Percentiles rank a stretch among this genome's conserved stretches.
Conservation (phyloP, 2,113 vertebrate genomes). For the Egretta garzetta region DNA sequence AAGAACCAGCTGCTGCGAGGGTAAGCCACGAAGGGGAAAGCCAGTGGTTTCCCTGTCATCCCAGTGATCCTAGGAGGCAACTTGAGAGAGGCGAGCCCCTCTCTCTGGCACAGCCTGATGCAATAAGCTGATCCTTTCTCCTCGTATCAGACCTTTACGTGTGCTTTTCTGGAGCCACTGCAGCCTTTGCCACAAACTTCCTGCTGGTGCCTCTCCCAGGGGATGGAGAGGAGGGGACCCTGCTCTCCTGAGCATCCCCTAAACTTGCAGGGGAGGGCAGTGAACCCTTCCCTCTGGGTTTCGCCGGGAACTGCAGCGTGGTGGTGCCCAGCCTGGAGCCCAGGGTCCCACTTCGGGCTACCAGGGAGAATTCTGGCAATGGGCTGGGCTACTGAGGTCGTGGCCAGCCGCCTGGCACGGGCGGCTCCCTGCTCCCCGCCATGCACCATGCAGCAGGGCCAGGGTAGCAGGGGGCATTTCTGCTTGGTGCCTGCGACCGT, state of each 20-base stretch:
- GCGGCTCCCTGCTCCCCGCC: neutral
- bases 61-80: neutral
- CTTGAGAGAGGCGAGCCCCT: neutral
- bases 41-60: neutral
- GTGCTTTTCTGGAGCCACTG: neutral
- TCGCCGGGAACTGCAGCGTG: neutral
- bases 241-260: neutral
- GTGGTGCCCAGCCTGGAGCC: neutral
- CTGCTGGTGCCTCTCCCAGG: neutral
- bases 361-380: neutral
- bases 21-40: neutral
- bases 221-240: neutral
- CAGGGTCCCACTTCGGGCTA: neutral
- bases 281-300: neutral
- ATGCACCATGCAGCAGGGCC: fast-evolving
- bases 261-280: neutral
- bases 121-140: neutral
- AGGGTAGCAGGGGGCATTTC: neutral
- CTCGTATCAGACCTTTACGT: neutral
- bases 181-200: neutral
- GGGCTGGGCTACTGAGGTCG: fast-evolving
- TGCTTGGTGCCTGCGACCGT: fast-evolving
- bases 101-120: neutral
- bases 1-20: neutral
- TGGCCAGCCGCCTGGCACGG: neutral